Percentiles rank a stretch among this genome's conserved stretches.
phyloP scores from a whole-genome alignment of 2,113 vertebrate species.

The Anguilla japonica region DNA sequence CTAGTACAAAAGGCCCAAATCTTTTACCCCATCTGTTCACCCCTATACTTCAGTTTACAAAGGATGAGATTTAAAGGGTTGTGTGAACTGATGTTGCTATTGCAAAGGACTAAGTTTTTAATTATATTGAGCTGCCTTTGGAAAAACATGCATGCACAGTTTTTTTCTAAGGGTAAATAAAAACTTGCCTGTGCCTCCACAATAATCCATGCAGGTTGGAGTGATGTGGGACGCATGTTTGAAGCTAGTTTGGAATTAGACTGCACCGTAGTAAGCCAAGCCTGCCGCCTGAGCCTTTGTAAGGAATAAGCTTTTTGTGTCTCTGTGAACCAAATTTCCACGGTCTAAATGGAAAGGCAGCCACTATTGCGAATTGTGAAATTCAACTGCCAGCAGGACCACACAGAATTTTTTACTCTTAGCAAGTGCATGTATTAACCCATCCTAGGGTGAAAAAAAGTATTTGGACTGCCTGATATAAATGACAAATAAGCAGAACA shows the following conservation, averaged over 20 bases:
- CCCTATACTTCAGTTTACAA: no score
- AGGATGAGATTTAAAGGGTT: no score
- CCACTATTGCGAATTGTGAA: neutral
- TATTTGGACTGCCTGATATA: no score
- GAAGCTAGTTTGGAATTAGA: neutral
- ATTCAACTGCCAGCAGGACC: neutral
- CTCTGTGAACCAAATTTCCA: neutral
- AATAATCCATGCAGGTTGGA: neutral
- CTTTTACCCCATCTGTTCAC: no score
- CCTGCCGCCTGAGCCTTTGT: neutral
- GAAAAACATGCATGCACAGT: neutral
- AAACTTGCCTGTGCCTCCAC: neutral
- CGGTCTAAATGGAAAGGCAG: neutral
- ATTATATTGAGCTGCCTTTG: neutral
- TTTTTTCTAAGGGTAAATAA: neutral
- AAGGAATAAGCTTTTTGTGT: neutral
- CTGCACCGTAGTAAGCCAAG: neutral
- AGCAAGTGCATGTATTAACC: no score
- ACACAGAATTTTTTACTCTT: no score
- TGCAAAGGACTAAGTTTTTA: neutral
- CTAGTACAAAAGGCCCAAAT: no score
- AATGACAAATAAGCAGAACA: no score
- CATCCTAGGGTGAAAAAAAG: no score
- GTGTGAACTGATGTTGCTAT: neutral
- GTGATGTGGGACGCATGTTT: neutral